Evolutionary conservation across 1,140 invertebrate genomes (phyloP), one percentile per base, ranked within the genome.

Genomic region (Drosophila grimshawi): DNA sequence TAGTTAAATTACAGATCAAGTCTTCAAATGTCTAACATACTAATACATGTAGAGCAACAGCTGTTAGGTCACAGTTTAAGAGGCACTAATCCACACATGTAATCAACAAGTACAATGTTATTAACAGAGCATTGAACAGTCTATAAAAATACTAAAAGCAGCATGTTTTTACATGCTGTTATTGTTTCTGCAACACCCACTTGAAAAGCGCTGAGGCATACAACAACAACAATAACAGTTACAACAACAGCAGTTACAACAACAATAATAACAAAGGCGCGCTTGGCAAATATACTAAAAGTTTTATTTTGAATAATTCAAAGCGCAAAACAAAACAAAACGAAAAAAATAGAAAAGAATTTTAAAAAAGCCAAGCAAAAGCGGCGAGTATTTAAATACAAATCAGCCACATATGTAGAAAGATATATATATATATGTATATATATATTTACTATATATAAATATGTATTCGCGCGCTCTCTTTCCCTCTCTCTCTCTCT

Each of bases 221-320:
- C 80, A 66, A 61, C 61, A 78, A 55, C 61, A 72, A 37, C 78
- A 65, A 61, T 33, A 64, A 48, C 46, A 41, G 10, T n/a, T n/a
- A n/a, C n/a, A n/a, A n/a, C 8, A 63, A 33, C 59, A n/a, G n/a
- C n/a, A 66, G 48, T 27, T 59, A 45, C 45, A 61, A 64, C 53
- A 63, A 59, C 56, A 64, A 37, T 43, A 63, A 46, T 35, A 57
- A 41, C 65, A 68, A 76, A 7, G 62, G 56, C 48, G 43, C 56
- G 61, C 74, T 61, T 55, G 61, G 52, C 63, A 77, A 78, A 78
- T 86, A 88, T 68, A 86, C 85, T 69, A 77, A 88, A 86, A 88
- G 82, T 88, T 76, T 88, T 88, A 88, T 88, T 83, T 88, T 86
- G 83, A 86, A 86, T 86, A 88, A 86, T 86, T 88, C 83, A 83